Base-by-base conservation (phyloP, 1,140 invertebrate species). In the Steinernema feltiae region DNA sequence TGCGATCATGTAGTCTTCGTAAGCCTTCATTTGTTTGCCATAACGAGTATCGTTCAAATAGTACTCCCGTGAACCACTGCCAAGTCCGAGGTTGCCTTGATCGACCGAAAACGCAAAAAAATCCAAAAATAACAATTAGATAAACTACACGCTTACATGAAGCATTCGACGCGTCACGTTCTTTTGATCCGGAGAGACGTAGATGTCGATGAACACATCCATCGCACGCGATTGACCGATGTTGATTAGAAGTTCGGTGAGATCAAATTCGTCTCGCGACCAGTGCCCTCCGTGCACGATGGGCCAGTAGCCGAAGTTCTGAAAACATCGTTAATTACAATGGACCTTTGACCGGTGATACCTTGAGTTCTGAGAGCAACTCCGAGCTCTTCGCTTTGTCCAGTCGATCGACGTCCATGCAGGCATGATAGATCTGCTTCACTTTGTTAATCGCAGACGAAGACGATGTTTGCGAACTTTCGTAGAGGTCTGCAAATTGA, bases 31-130 rank as follows among this genome's bases (percentile, higher is more conserved):
- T 76, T 85, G 84, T 35, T 85, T 85, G 1, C 70, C 82, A 70
- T 85, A 85, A 53, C 76, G 76, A 12, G 78, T 84, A 30, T 85
- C 80, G 70, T 85, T 85, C 69, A 85, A 72, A 48, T 86, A 85
- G 63, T 85, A 85, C 63, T 85, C 84, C 18, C 84, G 48, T 1
- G 84, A 81, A 29, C 71, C 72, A 32, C 76, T 71, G 15, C 84
- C 84, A 24, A 85, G 70, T 17, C 81, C 83, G 2, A 85, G 78
- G 35, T 73, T 76, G 41, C 81, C 81, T 76, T 84, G 83, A 73
- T 84, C 83, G 53, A 84, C 81, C 46, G 82, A 76, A 1, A 85
- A n/a, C 18, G 70, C 31, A 82, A 32, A 78, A 73, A 35, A 69
- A 32, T 29, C 46, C 46, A 18, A 17, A 70, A 24, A 18, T 30